Percentiles rank a stretch among this genome's conserved stretches.
These are phyloP conservation scores for Aethina tumida DNA, from an alignment of 1,140 invertebrate species.

Conservation along the genomic window DNA sequence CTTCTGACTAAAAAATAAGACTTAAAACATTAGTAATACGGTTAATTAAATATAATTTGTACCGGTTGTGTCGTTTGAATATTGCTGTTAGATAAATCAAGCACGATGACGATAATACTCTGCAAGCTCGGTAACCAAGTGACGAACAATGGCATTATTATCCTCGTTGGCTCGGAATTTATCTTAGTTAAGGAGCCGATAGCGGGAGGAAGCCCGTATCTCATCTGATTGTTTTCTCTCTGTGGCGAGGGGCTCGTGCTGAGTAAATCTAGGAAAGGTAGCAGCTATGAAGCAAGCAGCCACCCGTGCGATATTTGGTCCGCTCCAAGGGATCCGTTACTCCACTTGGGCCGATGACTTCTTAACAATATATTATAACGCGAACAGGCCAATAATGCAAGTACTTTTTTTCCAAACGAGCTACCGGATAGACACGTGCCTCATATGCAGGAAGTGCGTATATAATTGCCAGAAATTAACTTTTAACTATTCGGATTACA, in stretches of 20 bases:
- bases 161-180: too few species aligned
- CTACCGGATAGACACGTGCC: background rate
- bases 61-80: too few species aligned
- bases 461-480: too few species aligned
- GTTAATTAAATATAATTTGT: too few species aligned
- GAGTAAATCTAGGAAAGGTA: constrained; percentile 19
- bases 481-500: too few species aligned
- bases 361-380: constrained; percentile 24
- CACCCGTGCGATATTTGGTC: constrained; percentile 29
- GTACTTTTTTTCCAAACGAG: background rate
- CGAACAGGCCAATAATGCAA: constrained; percentile 7
- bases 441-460: constrained; percentile 3
- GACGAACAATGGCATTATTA: too few species aligned
- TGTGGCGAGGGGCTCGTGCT: constrained; percentile 23
- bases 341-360: constrained; percentile 25
- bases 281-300: constrained; percentile 22
- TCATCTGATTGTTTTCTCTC: constrained; percentile 13
- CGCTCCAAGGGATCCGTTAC: constrained; percentile 26
- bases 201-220: constrained; percentile 8
- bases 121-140: too few species aligned
- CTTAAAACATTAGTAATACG: too few species aligned
- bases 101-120: too few species aligned
- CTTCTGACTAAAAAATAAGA: too few species aligned
- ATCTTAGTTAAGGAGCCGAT: too few species aligned
- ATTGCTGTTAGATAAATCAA: too few species aligned